These are phyloP conservation scores for Uria lomvia DNA, from an alignment of 2,113 vertebrate genomes.

Conservation along the genomic window DNA sequence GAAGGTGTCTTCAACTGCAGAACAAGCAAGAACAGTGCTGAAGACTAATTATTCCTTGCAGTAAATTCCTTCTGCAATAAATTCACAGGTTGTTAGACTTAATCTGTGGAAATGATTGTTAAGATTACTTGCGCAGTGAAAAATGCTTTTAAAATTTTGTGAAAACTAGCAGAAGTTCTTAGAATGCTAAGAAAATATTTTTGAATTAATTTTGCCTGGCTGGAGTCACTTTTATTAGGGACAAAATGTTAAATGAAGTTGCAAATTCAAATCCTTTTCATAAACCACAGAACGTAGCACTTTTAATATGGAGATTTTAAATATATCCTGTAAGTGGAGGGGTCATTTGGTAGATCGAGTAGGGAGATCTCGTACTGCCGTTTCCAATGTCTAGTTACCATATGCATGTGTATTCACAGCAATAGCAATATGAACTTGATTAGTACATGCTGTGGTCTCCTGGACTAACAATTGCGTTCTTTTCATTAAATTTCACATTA, in stretches of 20 bases:
- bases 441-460: not conserved
- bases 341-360: not conserved
- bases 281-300: not conserved
- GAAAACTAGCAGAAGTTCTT: constrained; percentile 9
- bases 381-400: not conserved
- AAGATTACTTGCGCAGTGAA: constrained; percentile 31
- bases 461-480: not conserved
- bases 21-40: constrained; percentile 49
- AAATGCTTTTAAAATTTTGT: constrained; percentile 31
- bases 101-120: constrained; percentile 48
- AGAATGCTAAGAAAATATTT: not conserved
- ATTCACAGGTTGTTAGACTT: constrained; percentile 56
- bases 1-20: constrained; percentile 66
- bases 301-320: not conserved
- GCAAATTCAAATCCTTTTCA: not conserved
- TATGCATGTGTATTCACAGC: not conserved
- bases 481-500: not conserved
- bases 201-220: not conserved
- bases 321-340: not conserved
- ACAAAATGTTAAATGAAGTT: not conserved
- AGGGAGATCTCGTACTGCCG: not conserved
- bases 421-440: not conserved
- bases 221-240: not conserved
- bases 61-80: constrained; percentile 73
- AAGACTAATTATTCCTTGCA: constrained; percentile 68